Percentiles rank a stretch among this genome's conserved stretches.
These are phyloP conservation scores for Lycophotia porphyrea DNA, from an alignment of 2,888 invertebrate genomes.

Conservation along the genomic window DNA sequence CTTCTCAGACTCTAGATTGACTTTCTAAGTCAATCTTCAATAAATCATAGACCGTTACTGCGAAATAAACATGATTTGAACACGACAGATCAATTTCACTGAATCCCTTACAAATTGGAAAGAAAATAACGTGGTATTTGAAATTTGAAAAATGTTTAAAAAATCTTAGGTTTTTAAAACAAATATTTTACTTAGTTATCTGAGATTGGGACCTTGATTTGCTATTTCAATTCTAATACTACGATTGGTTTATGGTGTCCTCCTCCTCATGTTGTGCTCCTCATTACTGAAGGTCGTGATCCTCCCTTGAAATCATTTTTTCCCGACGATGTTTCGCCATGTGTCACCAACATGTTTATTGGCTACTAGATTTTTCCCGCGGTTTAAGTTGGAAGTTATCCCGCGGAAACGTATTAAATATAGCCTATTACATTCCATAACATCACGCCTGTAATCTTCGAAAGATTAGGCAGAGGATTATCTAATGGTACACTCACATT, in stretches of 20 bases:
- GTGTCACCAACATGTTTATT: background rate
- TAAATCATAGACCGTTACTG: conserved; percentile 24
- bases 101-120: conserved; percentile 44
- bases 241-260: background rate
- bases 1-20: conserved; percentile 3
- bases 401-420: background rate
- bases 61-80: conserved; percentile 25
- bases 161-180: background rate
- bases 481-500: too few relatives aligned
- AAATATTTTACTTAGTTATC: background rate
- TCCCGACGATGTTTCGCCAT: too few relatives aligned
- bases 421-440: background rate
- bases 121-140: conserved; percentile 21
- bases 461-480: too few relatives aligned
- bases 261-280: too few relatives aligned
- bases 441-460: too few relatives aligned
- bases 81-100: conserved; percentile 36
- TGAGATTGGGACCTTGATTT: background rate
- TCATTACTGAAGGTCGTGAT: too few relatives aligned
- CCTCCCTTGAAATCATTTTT: too few relatives aligned
- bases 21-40: conserved; percentile 26
- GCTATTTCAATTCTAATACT: background rate
- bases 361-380: background rate
- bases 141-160: background rate
- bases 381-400: background rate